Percentiles rank a stretch among this genome's conserved stretches.
phyloP scores from a whole-genome alignment of 1,140 invertebrate genomes.

The Drosophila baimaii region DNA sequence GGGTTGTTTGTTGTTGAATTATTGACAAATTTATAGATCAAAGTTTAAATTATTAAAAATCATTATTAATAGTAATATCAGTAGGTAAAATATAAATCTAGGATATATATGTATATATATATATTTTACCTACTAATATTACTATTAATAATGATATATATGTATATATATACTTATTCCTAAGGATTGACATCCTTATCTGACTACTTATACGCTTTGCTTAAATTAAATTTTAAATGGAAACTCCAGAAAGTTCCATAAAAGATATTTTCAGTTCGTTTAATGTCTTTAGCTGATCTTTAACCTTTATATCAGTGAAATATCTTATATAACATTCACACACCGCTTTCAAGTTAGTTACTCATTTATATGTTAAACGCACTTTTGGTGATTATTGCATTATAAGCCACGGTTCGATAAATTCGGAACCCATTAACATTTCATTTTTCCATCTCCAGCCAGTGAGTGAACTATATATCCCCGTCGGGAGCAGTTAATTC shows the following conservation, averaged over 20 bases:
- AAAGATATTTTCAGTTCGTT: background rate
- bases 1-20: no score
- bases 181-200: no score
- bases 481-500: conserved; percentile 6
- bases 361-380: background rate
- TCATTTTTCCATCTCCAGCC: conserved; percentile 14
- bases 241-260: background rate
- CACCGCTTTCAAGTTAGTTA: background rate
- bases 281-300: no score
- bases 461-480: conserved; percentile 38
- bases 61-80: no score
- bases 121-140: no score
- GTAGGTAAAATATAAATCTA: no score
- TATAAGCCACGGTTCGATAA: conserved; percentile 11
- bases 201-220: no score
- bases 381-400: conserved; percentile 8
- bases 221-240: background rate
- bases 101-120: no score
- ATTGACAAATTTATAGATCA: no score
- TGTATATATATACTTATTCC: no score
- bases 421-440: background rate
- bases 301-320: background rate
- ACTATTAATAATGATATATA: no score
- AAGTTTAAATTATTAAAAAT: no score
- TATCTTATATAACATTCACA: background rate